Conservation (phyloP, 2,888 invertebrate genomes). For the Yponomeuta plumbellus region DNA sequence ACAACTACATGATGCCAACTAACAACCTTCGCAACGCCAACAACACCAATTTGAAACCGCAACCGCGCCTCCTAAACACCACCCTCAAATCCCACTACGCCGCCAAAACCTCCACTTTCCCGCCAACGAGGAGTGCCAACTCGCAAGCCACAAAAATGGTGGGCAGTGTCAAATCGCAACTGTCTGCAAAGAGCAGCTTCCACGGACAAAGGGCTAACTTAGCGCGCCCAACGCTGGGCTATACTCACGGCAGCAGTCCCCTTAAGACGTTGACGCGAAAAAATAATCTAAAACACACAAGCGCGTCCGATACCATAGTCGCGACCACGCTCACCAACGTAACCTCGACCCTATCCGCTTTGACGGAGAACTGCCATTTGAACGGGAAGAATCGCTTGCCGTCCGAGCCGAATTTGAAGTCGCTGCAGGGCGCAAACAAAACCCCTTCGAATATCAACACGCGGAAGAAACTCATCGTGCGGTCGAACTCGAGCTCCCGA, state of each 20-base stretch:
- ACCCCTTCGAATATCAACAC: conserved; percentile 38
- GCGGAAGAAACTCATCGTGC: conserved; percentile 61
- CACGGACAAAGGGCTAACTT: conserved; percentile 67
- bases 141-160: conserved; percentile 49
- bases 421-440: conserved; percentile 36
- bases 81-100: conserved; percentile 56
- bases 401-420: conserved; percentile 60
- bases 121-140: conserved; percentile 66
- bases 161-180: conserved; percentile 40
- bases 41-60: conserved; percentile 61
- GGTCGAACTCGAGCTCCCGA: conserved; percentile 61
- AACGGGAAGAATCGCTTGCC: conserved; percentile 64
- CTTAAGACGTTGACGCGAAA: conserved; percentile 62
- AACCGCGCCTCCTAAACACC: conserved; percentile 46
- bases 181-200: conserved; percentile 45
- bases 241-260: conserved; percentile 54
- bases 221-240: conserved; percentile 52
- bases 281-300: conserved; percentile 42
- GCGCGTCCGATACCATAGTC: conserved; percentile 41
- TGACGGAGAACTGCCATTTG: conserved; percentile 67
- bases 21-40: conserved; percentile 62
- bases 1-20: conserved; percentile 66
- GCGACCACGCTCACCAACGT: conserved; percentile 51
- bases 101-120: conserved; percentile 65
- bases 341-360: conserved; percentile 59